Evolutionary conservation across 1,140 invertebrate species (phyloP), one percentile per base, ranked within the genome.

Genomic region (Laupala kohalensis): DNA sequence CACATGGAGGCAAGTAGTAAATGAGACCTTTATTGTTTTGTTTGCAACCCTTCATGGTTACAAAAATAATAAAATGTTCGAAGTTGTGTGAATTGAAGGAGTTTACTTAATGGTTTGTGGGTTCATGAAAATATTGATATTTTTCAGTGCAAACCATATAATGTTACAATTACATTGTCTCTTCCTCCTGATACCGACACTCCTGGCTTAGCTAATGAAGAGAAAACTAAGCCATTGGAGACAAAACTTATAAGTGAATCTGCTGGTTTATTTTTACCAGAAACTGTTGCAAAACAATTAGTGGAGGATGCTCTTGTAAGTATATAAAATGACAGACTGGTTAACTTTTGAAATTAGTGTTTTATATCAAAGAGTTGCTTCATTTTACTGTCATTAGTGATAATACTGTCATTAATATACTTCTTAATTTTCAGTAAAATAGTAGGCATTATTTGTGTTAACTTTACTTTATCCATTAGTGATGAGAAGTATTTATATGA

Each of bases 121-220:
- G n/a, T n/a, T n/a, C n/a, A n/a, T n/a, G n/a, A n/a, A n/a, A n/a
- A n/a, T n/a, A n/a, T n/a, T n/a, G n/a, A n/a, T n/a, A n/a, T n/a
- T 25, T 72, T 80, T 69, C 74, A 88, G 85, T 78, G 93, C 4
- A 86, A 88, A 68, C 88, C 90, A 2, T 89, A 93, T 74, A 89
- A 92, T 76, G 87, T 99, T 0, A 85, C 86, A 29, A 87, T 99
- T 0, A 98, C 95, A 0, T 76, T 99, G 4, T 86, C 90, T 5
- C 88, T 94, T 76, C 97, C 98, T 25, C 94, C 97, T 6, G 97
- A 99, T 78, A 99, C 97, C 1, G 94, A 99, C 78, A 99, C 98
- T 3, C 96, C 97, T 53, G 97, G 97, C 25, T 97, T 94, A 81
- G 88, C 86, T 69, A 84, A 87, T 74, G 96, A 98, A 83, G 87